Evolutionary conservation across 2,888 invertebrate species (phyloP), one percentile per base, ranked within the genome.

Genomic region (Julus scanicus): DNA sequence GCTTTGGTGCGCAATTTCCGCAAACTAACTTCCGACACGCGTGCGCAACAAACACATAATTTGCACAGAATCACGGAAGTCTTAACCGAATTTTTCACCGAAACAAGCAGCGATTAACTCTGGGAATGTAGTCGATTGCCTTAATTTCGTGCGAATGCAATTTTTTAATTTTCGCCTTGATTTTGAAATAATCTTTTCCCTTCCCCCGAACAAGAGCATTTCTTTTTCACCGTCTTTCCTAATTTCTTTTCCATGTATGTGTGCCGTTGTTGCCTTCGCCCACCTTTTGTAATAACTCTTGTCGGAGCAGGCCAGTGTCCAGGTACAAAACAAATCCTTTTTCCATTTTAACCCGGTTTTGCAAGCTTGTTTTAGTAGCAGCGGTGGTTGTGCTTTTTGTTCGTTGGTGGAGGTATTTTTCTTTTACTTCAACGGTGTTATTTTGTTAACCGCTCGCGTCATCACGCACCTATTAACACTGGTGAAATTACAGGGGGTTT

Each of bases 221-320:
- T 53, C 53, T 53, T 53, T 53, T 53, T 53, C 53, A 53, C 53
- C 53, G 17, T 53, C 53, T 53, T 17, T 53, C 53, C 53, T 53
- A 53, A 53, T 53, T 53, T 53, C 53, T 53, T 53, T 53, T 53
- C 53, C 53, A 53, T 53, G 53, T 53, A 53, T 53, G 53, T 53
- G 53, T 53, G 53, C 53, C 53, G 53, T 53, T 53, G 53, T 53
- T 53, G 53, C 15, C 53, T 53, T 53, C 15, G 53, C 53, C 53
- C 53, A 53, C 53, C 53, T 53, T 53, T 53, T 53, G 53, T 53
- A 53, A 53, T 53, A 53, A 53, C 53, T 53, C 53, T 53, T 53
- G 53, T 53, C 53, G 53, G 53, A 53, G 53, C 53, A 53, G 53
- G 53, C 53, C 53, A 53, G 17, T 53, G 53, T 53, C 53, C 53